These are phyloP conservation scores for Sphaerodactylus townsendi DNA, from an alignment of 2,113 vertebrate species.

Conservation along the genomic window DNA sequence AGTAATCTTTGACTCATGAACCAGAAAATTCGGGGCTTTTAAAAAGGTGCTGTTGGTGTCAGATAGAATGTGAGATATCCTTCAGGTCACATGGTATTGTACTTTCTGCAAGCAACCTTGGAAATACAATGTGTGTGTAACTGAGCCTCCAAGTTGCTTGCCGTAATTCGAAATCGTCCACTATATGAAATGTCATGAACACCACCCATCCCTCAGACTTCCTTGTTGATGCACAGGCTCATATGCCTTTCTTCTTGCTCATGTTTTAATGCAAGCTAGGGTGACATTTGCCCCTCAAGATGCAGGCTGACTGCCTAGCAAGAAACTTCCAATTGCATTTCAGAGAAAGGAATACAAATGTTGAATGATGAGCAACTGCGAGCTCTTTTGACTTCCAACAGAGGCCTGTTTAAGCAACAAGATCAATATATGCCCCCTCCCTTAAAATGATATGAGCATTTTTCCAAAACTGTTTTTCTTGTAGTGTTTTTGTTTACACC, in stretches of 20 bases:
- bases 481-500: not conserved
- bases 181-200: too few species aligned
- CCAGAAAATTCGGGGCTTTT: too few species aligned
- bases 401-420: not conserved
- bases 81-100: too few species aligned
- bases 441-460: not conserved
- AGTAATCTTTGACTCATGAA: too few species aligned
- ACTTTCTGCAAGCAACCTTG: too few species aligned
- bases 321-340: not conserved
- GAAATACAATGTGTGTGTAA: too few species aligned
- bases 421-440: not conserved
- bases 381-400: not conserved
- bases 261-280: not conserved
- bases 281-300: not conserved
- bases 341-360: not conserved
- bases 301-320: not conserved
- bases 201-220: not conserved
- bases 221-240: not conserved
- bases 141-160: too few species aligned
- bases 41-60: too few species aligned
- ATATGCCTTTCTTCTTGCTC: rapidly evolving
- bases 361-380: not conserved
- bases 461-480: not conserved
- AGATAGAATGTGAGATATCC: too few species aligned
- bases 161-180: too few species aligned